Evolutionary conservation across 1,140 invertebrate species (phyloP).

Genomic region (Pseudoatta argentina): DNA sequence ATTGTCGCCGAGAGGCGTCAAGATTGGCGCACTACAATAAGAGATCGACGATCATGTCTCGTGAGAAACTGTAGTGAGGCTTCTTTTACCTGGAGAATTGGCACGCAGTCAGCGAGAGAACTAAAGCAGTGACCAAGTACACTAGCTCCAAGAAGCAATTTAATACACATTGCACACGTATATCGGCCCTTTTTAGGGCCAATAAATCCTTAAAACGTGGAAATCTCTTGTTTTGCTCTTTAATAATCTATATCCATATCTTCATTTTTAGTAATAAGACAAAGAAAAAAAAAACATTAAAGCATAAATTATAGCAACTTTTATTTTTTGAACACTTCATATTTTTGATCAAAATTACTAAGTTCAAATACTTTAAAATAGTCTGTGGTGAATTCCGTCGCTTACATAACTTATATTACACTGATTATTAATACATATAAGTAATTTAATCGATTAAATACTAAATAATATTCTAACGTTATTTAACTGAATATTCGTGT

Average conservation of each 20-base stretch:
- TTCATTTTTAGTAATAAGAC: background rate
- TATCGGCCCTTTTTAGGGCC: conserved; percentile 80
- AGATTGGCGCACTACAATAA: conserved; percentile 91
- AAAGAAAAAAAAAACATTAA: too few relatives aligned
- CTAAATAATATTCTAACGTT: too few relatives aligned
- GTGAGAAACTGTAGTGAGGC: conserved; percentile 83
- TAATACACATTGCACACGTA: conserved; percentile 30
- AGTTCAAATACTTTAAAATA: too few relatives aligned
- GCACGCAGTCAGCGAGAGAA: conserved; percentile 88
- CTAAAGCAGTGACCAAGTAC: conserved; percentile 88
- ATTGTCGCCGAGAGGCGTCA: conserved; percentile 91
- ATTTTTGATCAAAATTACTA: too few relatives aligned
- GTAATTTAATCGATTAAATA: too few relatives aligned
- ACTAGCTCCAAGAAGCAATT: conserved; percentile 85
- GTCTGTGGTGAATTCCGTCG: too few relatives aligned
- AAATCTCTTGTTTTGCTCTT: background rate
- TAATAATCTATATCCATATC: background rate
- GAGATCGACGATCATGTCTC: conserved; percentile 66
- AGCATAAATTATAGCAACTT: too few relatives aligned
- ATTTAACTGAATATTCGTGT: too few relatives aligned
- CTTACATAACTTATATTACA: too few relatives aligned
- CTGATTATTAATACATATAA: too few relatives aligned
- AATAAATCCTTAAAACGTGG: conserved; percentile 59
- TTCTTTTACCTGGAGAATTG: conserved; percentile 88
- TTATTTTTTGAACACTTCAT: too few relatives aligned